Conservation (phyloP, 2,888 invertebrate species). For the Drosophila infuscata region DNA sequence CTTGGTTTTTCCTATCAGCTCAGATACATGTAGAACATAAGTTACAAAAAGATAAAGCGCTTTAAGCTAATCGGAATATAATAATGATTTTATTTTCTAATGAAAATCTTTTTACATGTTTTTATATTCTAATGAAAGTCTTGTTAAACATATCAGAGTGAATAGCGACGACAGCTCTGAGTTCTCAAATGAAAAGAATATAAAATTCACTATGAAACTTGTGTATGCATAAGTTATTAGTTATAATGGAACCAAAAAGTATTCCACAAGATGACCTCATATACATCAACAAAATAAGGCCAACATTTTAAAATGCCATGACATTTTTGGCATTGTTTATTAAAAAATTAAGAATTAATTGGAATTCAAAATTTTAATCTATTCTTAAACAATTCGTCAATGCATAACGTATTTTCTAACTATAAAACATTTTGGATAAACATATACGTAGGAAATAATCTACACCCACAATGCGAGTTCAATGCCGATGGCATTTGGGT, state of each 20-base stretch:
- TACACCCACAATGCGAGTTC: conserved; percentile 33
- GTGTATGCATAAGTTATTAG: not conserved
- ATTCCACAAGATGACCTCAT: not conserved
- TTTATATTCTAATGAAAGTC: not conserved
- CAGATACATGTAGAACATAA: not conserved
- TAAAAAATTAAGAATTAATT: not conserved
- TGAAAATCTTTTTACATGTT: not conserved
- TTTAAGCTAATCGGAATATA: not conserved
- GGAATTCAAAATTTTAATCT: not conserved
- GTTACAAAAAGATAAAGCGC: not conserved
- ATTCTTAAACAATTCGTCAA: not conserved
- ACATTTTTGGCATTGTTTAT: not conserved
- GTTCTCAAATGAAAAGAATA: not conserved
- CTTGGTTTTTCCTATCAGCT: not conserved
- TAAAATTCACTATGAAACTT: not conserved
- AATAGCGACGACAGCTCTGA: not conserved
- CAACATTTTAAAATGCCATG: not conserved
- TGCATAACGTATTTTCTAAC: not conserved
- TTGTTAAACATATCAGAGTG: not conserved
- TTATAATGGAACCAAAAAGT: not conserved
- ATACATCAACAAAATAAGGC: not conserved
- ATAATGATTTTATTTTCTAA: not conserved
- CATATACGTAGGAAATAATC: conserved; percentile 10
- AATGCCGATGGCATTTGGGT: conserved; percentile 53
- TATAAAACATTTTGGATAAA: not conserved